Conservation (phyloP, 1,140 invertebrate genomes). For the Saxidomus purpurata region DNA sequence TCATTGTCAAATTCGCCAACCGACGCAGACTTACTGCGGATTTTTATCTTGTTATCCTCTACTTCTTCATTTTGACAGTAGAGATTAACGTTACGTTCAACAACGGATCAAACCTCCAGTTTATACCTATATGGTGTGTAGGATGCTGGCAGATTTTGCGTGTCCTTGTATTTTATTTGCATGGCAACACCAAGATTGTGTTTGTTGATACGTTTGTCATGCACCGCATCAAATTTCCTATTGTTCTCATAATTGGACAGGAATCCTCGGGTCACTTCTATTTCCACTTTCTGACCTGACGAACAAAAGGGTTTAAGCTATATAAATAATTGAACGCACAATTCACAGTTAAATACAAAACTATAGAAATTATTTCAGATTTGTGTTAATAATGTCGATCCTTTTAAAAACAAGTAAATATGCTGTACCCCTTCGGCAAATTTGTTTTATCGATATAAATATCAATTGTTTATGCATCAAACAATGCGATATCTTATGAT, state of each 20-base stretch:
- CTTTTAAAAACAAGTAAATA: too few species aligned
- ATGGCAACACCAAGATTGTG: constrained; percentile 65
- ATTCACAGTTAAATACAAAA: too few species aligned
- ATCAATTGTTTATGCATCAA: not conserved
- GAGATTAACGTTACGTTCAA: too few species aligned
- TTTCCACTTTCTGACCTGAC: not conserved
- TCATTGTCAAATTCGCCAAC: too few species aligned
- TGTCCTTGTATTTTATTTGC: constrained; percentile 52
- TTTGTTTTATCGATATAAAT: not conserved
- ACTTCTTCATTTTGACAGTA: too few species aligned
- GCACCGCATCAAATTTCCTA: constrained; percentile 40
- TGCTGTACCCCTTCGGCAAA: not conserved
- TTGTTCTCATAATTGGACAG: constrained; percentile 47
- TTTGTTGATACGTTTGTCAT: constrained; percentile 68
- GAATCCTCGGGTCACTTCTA: constrained; percentile 36
- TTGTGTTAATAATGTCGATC: too few species aligned
- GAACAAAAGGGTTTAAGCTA: not conserved
- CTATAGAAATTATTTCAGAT: too few species aligned
- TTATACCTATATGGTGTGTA: constrained; percentile 53
- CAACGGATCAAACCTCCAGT: too few species aligned
- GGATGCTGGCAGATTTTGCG: constrained; percentile 21
- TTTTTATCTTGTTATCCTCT: too few species aligned
- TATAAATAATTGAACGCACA: too few species aligned
- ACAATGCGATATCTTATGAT: not conserved
- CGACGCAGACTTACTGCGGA: too few species aligned